Evolutionary conservation across 2,113 vertebrate genomes (phyloP).

Genomic region (Pseudorectes ferrugineus): DNA sequence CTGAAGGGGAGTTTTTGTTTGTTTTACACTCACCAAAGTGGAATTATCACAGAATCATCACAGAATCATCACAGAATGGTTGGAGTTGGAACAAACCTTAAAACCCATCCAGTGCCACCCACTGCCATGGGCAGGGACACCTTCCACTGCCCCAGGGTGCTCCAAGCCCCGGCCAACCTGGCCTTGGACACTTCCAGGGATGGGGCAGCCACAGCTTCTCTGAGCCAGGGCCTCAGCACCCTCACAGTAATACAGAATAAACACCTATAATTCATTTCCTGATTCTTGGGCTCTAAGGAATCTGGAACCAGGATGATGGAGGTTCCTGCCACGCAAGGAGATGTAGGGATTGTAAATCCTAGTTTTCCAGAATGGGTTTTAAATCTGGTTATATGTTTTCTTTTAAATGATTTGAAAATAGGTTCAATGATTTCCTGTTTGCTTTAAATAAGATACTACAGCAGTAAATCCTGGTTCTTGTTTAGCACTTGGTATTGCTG

Average conservation of each 20-base stretch:
- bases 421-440: neutral
- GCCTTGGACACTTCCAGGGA: fast-evolving
- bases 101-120: neutral
- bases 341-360: neutral
- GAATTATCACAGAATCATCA: neutral
- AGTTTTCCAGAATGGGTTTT: neutral
- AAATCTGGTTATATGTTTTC: neutral
- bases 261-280: neutral
- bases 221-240: neutral
- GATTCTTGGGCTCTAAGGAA: neutral
- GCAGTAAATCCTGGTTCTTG: neutral
- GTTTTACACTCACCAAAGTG: neutral
- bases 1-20: fast-evolving
- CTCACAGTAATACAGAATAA: neutral
- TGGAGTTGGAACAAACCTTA: neutral
- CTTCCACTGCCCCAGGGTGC: fast-evolving
- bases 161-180: fast-evolving
- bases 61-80: neutral
- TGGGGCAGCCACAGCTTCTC: neutral
- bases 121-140: neutral
- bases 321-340: neutral
- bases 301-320: neutral
- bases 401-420: neutral
- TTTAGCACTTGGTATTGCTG: neutral
- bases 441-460: neutral